Base-by-base conservation (phyloP, 2,113 vertebrate genomes). In the Oryzias woworae region DNA sequence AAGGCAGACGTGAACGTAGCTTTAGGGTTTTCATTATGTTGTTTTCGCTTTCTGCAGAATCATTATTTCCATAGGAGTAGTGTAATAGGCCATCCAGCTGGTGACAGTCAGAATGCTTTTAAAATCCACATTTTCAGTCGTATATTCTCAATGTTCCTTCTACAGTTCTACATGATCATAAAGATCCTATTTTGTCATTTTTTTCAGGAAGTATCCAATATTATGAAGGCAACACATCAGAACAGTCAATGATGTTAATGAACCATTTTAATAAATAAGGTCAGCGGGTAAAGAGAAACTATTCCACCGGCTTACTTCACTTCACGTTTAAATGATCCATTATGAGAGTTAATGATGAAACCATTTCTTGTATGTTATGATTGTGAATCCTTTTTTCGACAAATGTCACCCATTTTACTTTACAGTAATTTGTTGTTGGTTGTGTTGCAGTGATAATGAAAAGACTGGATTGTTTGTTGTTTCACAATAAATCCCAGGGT, bases 301-400 rank as follows among this genome's bases (percentile, higher is more conserved):
- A 15, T 74, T 67, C 89, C 88, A 87, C 90, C 90, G 55, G 53
- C 43, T 1, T 90, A 90, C 90, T 90, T 92, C 91, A 88, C 81
- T 90, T 92, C 91, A 88, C 81, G 89, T 88, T 89, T 93, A 89
- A 95, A 94, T 94, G 93, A 94, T 93, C 93, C 90, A 92, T 77
- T 69, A 78, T 69, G 47, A 88, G 67, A 61, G 91, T 91, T 91
- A 87, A 86, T 58, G 87, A 75, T 62, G 87, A 84, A 62, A 54
- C 83, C 78, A 86, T 81, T 50, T 90, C 66, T 85, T 28, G 36
- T 12, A 36, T 36, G 36, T 36, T 36, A 8, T 36, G 8, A 36
- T 36, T 36, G 36, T 36, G 36, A 61, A 20, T 74, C 66, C 91
- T 90, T 90, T 89, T 90, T 88, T 91, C 91, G 70, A 86, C 59